Evolutionary conservation across 2,113 vertebrate genomes (phyloP).

Genomic region (Coryphaenoides rupestris): DNA sequence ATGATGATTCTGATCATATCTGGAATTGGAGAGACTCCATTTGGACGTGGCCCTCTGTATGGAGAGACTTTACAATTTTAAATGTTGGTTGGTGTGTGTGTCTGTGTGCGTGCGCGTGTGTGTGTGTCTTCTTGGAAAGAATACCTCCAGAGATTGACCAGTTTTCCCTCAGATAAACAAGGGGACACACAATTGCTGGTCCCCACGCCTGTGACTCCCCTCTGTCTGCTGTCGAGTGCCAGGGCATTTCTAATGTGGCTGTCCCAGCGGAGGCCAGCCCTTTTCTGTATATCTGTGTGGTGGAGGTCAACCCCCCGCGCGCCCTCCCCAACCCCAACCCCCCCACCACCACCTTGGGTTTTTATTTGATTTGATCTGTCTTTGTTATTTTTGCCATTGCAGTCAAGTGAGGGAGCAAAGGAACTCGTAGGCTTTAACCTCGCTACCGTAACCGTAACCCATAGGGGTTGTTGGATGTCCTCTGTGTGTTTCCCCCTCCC

Average conservation of each 20-base stretch:
- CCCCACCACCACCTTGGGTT: neutral
- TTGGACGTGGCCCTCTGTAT: neutral
- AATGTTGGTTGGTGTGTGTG: neutral
- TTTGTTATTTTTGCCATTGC: neutral
- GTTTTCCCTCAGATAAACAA: neutral
- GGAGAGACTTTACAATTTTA: neutral
- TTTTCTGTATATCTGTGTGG: neutral
- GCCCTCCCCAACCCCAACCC: too few relatives aligned
- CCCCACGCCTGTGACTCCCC: neutral
- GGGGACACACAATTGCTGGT: neutral
- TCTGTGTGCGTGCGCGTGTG: neutral
- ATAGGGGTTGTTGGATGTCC: too few relatives aligned
- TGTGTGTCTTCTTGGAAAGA: neutral
- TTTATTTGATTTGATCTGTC: too few relatives aligned
- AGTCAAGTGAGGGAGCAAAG: too few relatives aligned
- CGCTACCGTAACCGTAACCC: too few relatives aligned
- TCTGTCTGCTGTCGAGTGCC: neutral
- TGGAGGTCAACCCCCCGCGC: too few relatives aligned
- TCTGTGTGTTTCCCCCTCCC: neutral
- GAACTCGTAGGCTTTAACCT: too few relatives aligned
- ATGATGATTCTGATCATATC: neutral
- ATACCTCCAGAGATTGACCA: slow-evolving; percentile 1
- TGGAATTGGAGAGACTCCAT: neutral
- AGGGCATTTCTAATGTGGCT: neutral
- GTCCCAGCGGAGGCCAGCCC: too few relatives aligned